These are phyloP conservation scores for Hemistola chrysoprasaria DNA, from an alignment of 2,888 invertebrate species.

Conservation along the genomic window DNA sequence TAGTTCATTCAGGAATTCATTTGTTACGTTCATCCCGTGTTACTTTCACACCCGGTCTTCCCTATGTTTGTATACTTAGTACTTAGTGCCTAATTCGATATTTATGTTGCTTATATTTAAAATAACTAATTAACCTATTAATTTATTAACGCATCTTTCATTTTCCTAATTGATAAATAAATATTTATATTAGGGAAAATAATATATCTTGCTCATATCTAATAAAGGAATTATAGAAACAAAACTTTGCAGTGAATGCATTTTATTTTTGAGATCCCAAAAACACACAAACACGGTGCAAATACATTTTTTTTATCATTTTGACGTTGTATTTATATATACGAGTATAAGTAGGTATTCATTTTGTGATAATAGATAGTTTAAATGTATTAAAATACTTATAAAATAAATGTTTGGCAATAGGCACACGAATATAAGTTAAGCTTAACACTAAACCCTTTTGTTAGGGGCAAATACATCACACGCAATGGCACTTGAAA, in stretches of 20 bases:
- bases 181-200: no score
- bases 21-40: no score
- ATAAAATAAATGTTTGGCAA: conserved; percentile 33
- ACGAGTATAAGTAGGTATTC: conserved; percentile 29
- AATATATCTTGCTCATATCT: no score
- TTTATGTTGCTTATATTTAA: no score
- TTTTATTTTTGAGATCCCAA: conserved; percentile 82
- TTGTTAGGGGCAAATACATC: conserved; percentile 35
- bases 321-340: conserved; percentile 34
- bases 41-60: no score
- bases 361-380: conserved; percentile 26
- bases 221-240: no score
- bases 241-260: conserved; percentile 59
- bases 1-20: no score
- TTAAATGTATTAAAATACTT: conserved; percentile 34
- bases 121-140: no score
- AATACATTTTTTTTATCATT: conserved; percentile 41
- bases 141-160: no score
- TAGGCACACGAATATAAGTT: conserved; percentile 25
- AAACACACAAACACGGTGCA: conserved; percentile 79
- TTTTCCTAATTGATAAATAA: no score
- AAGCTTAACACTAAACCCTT: conserved; percentile 35
- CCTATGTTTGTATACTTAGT: no score
- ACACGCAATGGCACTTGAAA: conserved; percentile 72
- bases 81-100: no score